A percentile compares a stretch with the other conserved stretches of the same genome.
phyloP scores from a whole-genome alignment of 2,888 invertebrate genomes.

The Archips xylosteana region DNA sequence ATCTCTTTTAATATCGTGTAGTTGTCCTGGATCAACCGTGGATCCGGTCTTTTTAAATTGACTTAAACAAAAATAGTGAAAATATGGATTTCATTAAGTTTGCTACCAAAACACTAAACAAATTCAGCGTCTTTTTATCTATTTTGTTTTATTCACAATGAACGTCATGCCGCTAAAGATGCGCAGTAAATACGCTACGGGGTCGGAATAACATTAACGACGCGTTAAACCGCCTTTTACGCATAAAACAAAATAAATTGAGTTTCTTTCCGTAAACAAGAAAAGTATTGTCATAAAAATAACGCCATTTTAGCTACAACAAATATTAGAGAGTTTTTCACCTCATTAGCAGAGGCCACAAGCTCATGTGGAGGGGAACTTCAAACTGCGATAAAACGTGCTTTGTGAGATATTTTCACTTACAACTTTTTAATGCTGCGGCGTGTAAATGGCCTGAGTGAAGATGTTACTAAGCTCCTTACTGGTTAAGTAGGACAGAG shows the following conservation, averaged over 20 bases:
- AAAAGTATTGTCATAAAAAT: slow-evolving; percentile 38
- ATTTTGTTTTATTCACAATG: neutral
- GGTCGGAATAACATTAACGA: slow-evolving; percentile 12
- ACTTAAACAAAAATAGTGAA: slow-evolving; percentile 25
- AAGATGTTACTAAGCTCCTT: slow-evolving; percentile 68
- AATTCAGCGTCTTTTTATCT: neutral
- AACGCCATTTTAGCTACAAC: slow-evolving; percentile 34
- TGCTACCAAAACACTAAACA: neutral
- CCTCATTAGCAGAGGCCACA: slow-evolving; percentile 73
- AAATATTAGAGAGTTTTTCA: slow-evolving; percentile 47
- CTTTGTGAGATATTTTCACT: slow-evolving; percentile 68
- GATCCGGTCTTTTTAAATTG: slow-evolving; percentile 19
- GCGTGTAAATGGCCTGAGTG: slow-evolving; percentile 64
- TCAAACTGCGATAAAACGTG: slow-evolving; percentile 79
- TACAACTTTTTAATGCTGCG: slow-evolving; percentile 78
- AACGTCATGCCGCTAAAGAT: neutral
- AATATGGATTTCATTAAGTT: slow-evolving; percentile 15
- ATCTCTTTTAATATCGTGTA: slow-evolving; percentile 41
- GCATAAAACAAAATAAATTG: slow-evolving; percentile 31
- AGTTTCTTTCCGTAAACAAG: slow-evolving; percentile 28
- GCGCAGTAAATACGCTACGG: slow-evolving; percentile 11
- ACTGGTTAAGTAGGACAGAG: slow-evolving; percentile 60
- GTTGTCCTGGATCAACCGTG: slow-evolving; percentile 22
- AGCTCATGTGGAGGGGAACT: slow-evolving; percentile 70
- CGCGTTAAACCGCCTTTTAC: slow-evolving; percentile 22